Evolutionary conservation across 1,140 invertebrate species (phyloP), one percentile per base, ranked within the genome.

Genomic region (Drosophila tristis): DNA sequence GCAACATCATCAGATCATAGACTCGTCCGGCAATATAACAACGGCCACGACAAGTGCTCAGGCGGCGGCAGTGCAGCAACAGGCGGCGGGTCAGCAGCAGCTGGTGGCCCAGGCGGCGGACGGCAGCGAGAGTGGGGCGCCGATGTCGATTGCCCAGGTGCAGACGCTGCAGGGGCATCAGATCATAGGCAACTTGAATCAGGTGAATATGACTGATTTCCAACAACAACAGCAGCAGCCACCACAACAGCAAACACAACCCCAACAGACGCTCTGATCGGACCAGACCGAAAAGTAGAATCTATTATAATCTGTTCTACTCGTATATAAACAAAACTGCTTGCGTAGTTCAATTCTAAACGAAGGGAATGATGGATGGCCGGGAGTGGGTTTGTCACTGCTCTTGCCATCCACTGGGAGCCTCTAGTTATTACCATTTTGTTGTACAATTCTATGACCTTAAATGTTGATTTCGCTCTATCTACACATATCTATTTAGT

Each of bases 141-240:
- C 91, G 5, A 45, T 92, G 16, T 92, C 91, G 1, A 92, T 92
- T 56, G 91, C 91, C 9, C 91, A 92, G 70, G 91, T 92, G 51
- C 91, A 92, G 73, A 92, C 91, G 31, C 59, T 92, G 85, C 91
- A 91, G 61, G 91, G 91, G 43, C 91, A 92, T 76, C 91, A 92
- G 78, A 89, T 92, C 44, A 77, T 92, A 65, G 81, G 90, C 65
- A 92, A 92, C 78, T 70, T 92, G 5, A 92, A 92, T 84, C 91
- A 92, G 91, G 91, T 92, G 90, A 92, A 91, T 91, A 91, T 92
- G 67, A 86, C 87, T 86, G 91, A 92, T 76, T 92, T 90, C 67
- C 89, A 91, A 66, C 79, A 91, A 54, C 90, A 67, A 15, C 70
- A 67, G 8, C 76, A 76, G 26, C 72, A 71, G 6, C 75, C 79